Percentiles rank a stretch among this genome's conserved stretches.
These are phyloP conservation scores for Neosalanx taihuensis DNA, from an alignment of 2,797 vertebrate genomes.

Conservation along the genomic window DNA sequence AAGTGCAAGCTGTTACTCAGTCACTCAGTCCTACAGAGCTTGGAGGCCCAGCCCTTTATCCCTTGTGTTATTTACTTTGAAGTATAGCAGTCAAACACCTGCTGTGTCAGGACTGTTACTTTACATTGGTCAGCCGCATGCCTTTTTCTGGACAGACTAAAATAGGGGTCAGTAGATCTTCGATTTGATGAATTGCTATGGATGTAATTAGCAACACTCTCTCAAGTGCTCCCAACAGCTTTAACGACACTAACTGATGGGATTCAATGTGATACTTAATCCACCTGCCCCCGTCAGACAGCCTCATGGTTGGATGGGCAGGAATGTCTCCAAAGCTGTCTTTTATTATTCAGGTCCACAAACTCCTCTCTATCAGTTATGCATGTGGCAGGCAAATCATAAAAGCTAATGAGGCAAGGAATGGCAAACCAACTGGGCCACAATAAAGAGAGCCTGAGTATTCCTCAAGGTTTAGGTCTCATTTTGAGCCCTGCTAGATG, in stretches of 20 bases:
- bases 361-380: conserved; percentile 48
- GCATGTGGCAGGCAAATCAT: conserved; percentile 60
- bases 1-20: conserved; percentile 58
- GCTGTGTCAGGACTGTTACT: conserved; percentile 30
- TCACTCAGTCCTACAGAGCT: conserved; percentile 55
- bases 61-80: conserved; percentile 23
- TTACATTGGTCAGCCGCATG: background rate
- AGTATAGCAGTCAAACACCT: conserved; percentile 59
- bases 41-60: conserved; percentile 13
- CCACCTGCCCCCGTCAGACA: conserved; percentile 39
- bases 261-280: conserved; percentile 26
- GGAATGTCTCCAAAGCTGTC: conserved; percentile 32
- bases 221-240: conserved; percentile 40
- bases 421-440: conserved; percentile 56
- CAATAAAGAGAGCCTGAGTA: conserved; percentile 37
- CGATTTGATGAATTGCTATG: background rate
- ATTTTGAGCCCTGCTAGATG: conserved; percentile 43
- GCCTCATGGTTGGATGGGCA: conserved; percentile 29
- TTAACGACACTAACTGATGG: conserved; percentile 27
- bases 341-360: conserved; percentile 52
- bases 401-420: conserved; percentile 60
- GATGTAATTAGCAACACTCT: conserved; percentile 20
- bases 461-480: conserved; percentile 48
- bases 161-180: background rate
- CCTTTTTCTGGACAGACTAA: background rate